Evolutionary conservation across 2,797 vertebrate species (phyloP), one percentile per base, ranked within the genome.

Genomic region (Aulostomus chinensis): DNA sequence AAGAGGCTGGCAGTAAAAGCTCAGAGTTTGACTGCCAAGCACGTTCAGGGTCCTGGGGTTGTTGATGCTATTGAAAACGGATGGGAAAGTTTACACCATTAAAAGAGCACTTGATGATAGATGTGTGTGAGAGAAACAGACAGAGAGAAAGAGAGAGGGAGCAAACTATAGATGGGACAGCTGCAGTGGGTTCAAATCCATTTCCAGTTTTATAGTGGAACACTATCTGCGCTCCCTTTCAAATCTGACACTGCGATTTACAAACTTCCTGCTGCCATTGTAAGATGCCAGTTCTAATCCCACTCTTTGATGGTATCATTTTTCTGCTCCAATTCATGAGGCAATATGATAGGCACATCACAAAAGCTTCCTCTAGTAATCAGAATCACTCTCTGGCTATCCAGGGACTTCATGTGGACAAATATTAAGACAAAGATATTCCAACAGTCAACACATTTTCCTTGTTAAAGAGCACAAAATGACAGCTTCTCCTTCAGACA

Each of bases 201-300:
- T 70, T 80, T 75, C 66, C 59, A 61, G 52, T 87, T 91, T 90
- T 88, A 90, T 80, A 70, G 87, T 37, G 83, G 72, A 91, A 89
- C 63, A 78, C 67, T 72, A 86, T 85, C 84, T 85, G 47, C 38
- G 68, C 52, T 68, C 50, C 60, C 66, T 57, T 74, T 72, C 18
- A 31, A 81, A 78, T 78, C 61, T 51, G 75, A 86, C 79, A 67
- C 78, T 58, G 49, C 47, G 62, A 68, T 87, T 89, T 86, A 83
- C 76, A 78, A 83, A 88, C 84, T 84, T 88, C 86, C 83, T 84
- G 76, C 76, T 68, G 79, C 62, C 77, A 65, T 89, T 73, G 64
- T 61, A 78, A 84, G 81, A 86, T 82, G 80, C 78, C 82, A 71
- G 43, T 21, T 40, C 75, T 81, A 81, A 86, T 69, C 64, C 80